phyloP scores from a whole-genome alignment of 2,888 invertebrate genomes.

The Sipha maydis region DNA sequence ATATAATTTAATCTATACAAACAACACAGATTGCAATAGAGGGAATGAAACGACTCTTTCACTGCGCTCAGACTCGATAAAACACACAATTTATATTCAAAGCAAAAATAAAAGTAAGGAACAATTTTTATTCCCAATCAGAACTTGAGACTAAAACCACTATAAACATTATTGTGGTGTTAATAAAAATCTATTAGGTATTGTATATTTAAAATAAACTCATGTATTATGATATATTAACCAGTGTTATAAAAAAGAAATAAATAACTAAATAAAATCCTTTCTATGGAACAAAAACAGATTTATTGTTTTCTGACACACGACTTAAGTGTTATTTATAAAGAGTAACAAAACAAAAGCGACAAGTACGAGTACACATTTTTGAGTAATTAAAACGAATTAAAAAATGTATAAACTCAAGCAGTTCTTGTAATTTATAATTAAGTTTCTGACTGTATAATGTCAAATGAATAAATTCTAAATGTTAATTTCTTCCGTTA shows the following conservation, averaged over 20 bases:
- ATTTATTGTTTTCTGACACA: background rate
- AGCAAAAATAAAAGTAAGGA: background rate
- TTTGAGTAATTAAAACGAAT: background rate
- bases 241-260: background rate
- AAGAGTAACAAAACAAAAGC: background rate
- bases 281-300: background rate
- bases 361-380: background rate
- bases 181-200: background rate
- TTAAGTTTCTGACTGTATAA: background rate
- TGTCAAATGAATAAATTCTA: background rate
- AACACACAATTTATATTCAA: background rate
- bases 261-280: background rate
- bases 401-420: background rate
- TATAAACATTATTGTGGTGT: background rate
- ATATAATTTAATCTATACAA: slow-evolving; percentile 1
- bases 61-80: background rate
- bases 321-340: background rate
- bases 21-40: slow-evolving; percentile 1
- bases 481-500: no score
- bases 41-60: background rate
- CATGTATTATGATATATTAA: background rate
- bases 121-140: background rate
- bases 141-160: background rate
- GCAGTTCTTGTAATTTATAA: background rate
- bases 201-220: background rate